Conservation (phyloP, 2,113 vertebrate genomes). For the Emydocephalus ijimae region DNA sequence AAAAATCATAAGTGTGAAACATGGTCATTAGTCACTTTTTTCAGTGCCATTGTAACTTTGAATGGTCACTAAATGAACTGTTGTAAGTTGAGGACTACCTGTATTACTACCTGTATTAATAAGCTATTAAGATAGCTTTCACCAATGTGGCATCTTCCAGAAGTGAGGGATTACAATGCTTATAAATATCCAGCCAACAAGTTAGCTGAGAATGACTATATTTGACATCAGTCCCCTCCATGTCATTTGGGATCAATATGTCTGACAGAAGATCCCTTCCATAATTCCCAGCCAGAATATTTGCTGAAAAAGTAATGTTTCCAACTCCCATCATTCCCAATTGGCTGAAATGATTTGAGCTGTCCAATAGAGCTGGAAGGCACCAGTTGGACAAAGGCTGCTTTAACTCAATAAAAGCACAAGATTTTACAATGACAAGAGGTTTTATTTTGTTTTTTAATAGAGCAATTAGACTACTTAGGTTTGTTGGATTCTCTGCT, state of each 20-base stretch:
- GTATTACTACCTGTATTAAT: not conserved
- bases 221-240: not conserved
- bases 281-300: not conserved
- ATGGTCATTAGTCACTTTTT: not conserved
- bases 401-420: not conserved
- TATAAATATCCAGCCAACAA: not conserved
- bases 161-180: not conserved
- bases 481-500: not conserved
- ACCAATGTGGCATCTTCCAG: not conserved
- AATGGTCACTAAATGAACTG: not conserved
- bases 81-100: not conserved
- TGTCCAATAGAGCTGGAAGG: not conserved
- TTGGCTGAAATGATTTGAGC: not conserved
- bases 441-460: not conserved
- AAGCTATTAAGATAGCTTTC: not conserved
- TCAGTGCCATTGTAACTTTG: not conserved
- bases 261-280: not conserved
- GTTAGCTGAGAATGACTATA: not conserved
- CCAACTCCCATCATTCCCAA: not conserved
- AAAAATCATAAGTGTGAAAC: not conserved
- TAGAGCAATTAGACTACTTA: not conserved
- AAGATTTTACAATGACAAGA: not conserved
- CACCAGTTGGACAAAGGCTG: not conserved
- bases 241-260: not conserved
- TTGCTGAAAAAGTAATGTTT: not conserved